These are phyloP conservation scores for Metacarcinus magister DNA, from an alignment of 2,888 invertebrate genomes.

Conservation along the genomic window DNA sequence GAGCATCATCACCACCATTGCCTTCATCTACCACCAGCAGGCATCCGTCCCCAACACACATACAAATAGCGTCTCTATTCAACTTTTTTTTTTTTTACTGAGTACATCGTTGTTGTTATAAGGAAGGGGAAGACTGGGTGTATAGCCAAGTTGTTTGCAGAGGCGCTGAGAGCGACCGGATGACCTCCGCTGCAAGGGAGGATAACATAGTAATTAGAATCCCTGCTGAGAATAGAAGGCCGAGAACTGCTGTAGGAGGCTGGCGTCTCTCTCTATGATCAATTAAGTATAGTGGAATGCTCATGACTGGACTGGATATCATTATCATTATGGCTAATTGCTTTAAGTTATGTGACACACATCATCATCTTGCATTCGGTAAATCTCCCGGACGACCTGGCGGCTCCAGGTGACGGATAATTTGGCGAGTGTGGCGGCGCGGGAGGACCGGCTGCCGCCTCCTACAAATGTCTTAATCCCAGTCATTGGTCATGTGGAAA, in stretches of 20 bases:
- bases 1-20: background rate
- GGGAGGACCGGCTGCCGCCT: background rate
- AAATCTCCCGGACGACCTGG: background rate
- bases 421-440: background rate
- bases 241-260: background rate
- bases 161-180: background rate
- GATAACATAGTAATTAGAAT: conserved; percentile 1
- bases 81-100: background rate
- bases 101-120: background rate
- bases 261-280: conserved; percentile 47
- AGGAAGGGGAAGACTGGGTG: background rate
- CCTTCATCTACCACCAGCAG: background rate
- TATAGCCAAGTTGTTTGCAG: background rate
- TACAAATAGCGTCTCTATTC: background rate
- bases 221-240: background rate
- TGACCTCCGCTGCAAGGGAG: conserved; percentile 13
- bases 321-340: conserved; percentile 62
- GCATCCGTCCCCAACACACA: background rate
- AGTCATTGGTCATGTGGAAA: conserved; percentile 60
- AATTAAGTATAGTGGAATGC: conserved; percentile 53
- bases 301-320: background rate
- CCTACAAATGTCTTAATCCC: conserved; percentile 54
- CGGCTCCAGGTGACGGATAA: background rate
- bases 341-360: conserved; percentile 62
- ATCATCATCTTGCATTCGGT: conserved; percentile 39